Base-by-base conservation (phyloP, 2,888 invertebrate genomes). In the Stenotaenia linearis region DNA sequence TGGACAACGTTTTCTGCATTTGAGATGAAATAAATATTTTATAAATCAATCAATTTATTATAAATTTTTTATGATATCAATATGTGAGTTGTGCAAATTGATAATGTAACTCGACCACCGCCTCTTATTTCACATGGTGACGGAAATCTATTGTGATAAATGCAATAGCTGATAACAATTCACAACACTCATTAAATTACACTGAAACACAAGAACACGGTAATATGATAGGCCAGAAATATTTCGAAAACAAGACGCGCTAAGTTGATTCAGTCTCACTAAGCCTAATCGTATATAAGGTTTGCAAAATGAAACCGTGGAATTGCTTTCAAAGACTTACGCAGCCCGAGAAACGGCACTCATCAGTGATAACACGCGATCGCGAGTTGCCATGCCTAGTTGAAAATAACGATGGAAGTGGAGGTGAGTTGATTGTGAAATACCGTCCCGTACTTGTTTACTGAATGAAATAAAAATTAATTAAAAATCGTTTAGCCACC, bases 281-380 rank as follows among this genome's bases (percentile, higher is more conserved):
- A 45, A 45, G n/a, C 45, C 45, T 1, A 45, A 50, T 18, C 18
- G 18, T n/a, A 7, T n/a, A 7, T 3, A 18, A 18, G 18, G 4
- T 74, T 25, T 74, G 32, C 23, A 30, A 23, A 15, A 23, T 76
- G 61, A 76, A 76, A 80, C 77, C 25, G 18, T 15, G 23, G 28
- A 77, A 28, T n/a, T 35, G 30, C 21, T 37, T 75, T 3, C 23
- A 10, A 37, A 40, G n/a, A 91, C 91, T 90, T 89, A 92, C 92
- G 92, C 90, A 81, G 90, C 90, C 79, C 88, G 88, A 78, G 91
- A 89, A 80, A 92, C 89, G 35, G 90, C 89, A 84, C 90, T 89
- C 80, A 92, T 86, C 82, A 92, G 88, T 86, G 91, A 90, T 81
- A 92, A 87, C 78, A 91, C 90, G 80, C 84, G 37, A 21, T 77